These are phyloP conservation scores for Drosophila fungiperda DNA, from an alignment of 2,888 invertebrate species.

Conservation along the genomic window DNA sequence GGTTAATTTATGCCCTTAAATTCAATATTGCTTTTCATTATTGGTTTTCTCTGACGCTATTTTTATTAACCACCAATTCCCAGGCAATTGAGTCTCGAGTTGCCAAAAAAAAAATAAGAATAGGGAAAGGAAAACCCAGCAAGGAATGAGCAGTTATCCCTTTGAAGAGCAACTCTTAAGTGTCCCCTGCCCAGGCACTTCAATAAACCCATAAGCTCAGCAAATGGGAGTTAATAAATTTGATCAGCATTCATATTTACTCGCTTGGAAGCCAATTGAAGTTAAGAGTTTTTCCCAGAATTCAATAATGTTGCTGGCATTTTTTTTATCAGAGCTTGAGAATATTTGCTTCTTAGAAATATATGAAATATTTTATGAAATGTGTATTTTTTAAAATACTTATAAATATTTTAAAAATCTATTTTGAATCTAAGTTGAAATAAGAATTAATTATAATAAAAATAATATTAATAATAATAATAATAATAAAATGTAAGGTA, in stretches of 20 bases:
- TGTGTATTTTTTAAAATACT: too few relatives aligned
- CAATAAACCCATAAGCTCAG: constrained; percentile 9
- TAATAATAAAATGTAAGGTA: too few relatives aligned
- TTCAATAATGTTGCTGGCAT: too few relatives aligned
- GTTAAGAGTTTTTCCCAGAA: not conserved
- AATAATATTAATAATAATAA: too few relatives aligned
- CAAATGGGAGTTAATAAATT: constrained; percentile 27
- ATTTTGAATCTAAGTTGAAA: not conserved
- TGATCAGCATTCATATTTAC: constrained; percentile 19
- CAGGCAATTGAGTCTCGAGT: constrained; percentile 56
- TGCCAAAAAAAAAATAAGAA: constrained; percentile 18
- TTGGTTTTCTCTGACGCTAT: constrained; percentile 26
- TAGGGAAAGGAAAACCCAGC: not conserved
- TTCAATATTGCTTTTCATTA: constrained; percentile 50
- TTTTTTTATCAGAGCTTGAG: not conserved
- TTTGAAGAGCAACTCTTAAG: constrained; percentile 11
- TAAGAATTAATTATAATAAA: not conserved
- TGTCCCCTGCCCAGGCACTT: constrained; percentile 27
- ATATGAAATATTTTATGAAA: too few relatives aligned
- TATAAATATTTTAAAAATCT: too few relatives aligned
- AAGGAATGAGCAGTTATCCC: constrained; percentile 46
- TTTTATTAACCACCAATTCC: constrained; percentile 71
- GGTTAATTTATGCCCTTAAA: constrained; percentile 69
- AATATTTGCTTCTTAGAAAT: not conserved
- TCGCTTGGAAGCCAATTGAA: constrained; percentile 11